Evolutionary conservation across 2,797 vertebrate species (phyloP), one percentile per base, ranked within the genome.

Genomic region (Schizopygopsis malacanthus): DNA sequence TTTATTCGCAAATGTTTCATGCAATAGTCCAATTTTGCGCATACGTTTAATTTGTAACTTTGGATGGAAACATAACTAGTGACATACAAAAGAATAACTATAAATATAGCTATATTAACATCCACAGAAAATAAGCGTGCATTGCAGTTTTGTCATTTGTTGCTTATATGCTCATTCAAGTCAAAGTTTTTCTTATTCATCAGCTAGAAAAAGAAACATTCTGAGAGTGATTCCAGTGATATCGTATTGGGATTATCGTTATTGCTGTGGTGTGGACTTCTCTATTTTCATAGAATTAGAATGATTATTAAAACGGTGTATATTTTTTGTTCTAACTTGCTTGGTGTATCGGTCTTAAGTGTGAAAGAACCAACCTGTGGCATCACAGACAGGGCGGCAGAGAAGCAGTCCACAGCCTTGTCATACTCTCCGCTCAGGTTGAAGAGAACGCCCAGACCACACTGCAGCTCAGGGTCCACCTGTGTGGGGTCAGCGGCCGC

Each of bases 331-430:
- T 50, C 13, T 50, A 50, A 50, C 13, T 50, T 50, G 50, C 50
- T 25, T 72, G 22, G 12, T 25, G 12, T 45, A 13, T 25, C 70
- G 16, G 22, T 13, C 4, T 80, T 16, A 72, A 16, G 20, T 86
- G 45, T 10, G 6, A 78, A 69, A 59, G 54, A 80, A 80, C 70
- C 4, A 63, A 96, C 96, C 95, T 96, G 95, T 79, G 96, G 96
- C 6, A 90, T 93, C 85, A 93, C 95, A 0, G 93, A 95, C 28
- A 95, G 96, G 0, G 98, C 98, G 0, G 98, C 97, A 0, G 95
- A 97, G 92, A 99, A 99, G 86, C 98, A 99, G 94, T 99, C 98
- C 89, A 99, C 97, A 0, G 98, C 98, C 88, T 99, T 99, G 94
- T 99, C 97, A 0, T 98, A 99, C 83, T 99, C 98, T 54, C 98